phyloP scores from a whole-genome alignment of 1,140 invertebrate genomes.

The Drosophila lini region DNA sequence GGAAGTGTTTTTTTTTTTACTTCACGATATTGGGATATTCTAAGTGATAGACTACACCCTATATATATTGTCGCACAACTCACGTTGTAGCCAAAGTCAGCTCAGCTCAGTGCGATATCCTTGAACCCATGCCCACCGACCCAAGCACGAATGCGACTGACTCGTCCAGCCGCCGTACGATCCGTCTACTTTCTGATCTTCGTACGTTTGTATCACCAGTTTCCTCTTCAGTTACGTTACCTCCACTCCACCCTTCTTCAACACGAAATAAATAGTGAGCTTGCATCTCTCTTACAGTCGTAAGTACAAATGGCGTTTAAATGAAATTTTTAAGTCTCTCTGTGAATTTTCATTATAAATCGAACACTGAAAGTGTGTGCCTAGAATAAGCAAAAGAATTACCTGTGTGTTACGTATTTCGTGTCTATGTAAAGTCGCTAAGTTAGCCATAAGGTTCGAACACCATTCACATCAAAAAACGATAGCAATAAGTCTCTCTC shows the following conservation, averaged over 20 bases:
- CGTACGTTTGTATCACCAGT: constrained; percentile 49
- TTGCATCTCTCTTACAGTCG: constrained; percentile 70
- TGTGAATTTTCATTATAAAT: constrained; percentile 50
- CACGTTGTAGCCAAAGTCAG: constrained; percentile 23
- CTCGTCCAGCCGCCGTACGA: constrained; percentile 33
- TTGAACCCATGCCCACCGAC: constrained; percentile 17
- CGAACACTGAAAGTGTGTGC: constrained; percentile 53
- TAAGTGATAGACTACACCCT: constrained; percentile 3
- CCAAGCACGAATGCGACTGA: constrained; percentile 23
- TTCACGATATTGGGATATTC: constrained; percentile 22
- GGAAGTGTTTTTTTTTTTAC: constrained; percentile 5
- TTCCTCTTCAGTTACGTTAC: constrained; percentile 48
- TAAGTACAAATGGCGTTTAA: constrained; percentile 84
- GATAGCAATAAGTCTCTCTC: constrained; percentile 32
- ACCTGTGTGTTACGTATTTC: constrained; percentile 54
- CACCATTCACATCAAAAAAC: constrained; percentile 38
- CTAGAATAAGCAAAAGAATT: constrained; percentile 35
- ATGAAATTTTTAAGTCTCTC: constrained; percentile 83
- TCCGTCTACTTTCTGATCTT: constrained; percentile 37
- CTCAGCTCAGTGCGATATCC: constrained; percentile 12
- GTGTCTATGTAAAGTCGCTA: constrained; percentile 57
- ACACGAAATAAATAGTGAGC: constrained; percentile 57
- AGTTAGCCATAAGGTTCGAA: constrained; percentile 46
- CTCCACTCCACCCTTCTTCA: constrained; percentile 56
- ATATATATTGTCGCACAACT: constrained; percentile 36